Evolutionary conservation across 2,888 invertebrate genomes (phyloP), one percentile per base, ranked within the genome.

Genomic region (Xestia ashworthii): DNA sequence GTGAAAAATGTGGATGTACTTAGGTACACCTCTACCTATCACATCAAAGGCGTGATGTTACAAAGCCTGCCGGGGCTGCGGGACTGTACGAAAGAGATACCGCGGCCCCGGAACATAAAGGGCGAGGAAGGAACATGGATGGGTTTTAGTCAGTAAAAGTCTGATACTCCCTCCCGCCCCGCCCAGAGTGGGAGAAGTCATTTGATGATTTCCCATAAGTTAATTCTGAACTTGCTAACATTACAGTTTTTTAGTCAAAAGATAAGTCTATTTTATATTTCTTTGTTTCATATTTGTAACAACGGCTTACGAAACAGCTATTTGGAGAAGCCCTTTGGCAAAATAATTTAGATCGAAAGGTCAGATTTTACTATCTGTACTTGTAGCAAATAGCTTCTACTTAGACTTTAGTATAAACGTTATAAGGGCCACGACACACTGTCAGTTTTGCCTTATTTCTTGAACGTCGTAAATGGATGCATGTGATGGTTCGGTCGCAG

Each of bases 331-430:
- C 86, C 82, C 82, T 76, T 71, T 38, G 77, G 70, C 86, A 12
- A 62, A 74, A 85, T 76, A 82, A 85, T 82, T 77, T 76, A 86
- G 77, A 82, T 82, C 58, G 65, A 76, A 71, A 82, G 86, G 82
- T 86, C 88, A 82, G 85, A 88, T 88, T 82, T 85, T 85, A 88
- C 73, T 78, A 78, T 78, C 65, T 58, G 85, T 84, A 85, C 58
- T 71, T 69, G 71, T 71, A 55, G 71, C 19, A 66, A 76, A 74
- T 76, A 72, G 82, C 46, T 58, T 55, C 65, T 78, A 76, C 73
- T 79, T 75, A 53, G 55, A 50, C 67, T 68, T 25, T n/a, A 79
- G 86, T 68, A 70, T 68, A 69, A 65, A 71, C 55, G 55, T 58
- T 46, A 11, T 67, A 53, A 66, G 46, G 58, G 2, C 5, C 2